Base-by-base conservation (phyloP, 1,140 invertebrate genomes). In the Tribolium castaneum region DNA sequence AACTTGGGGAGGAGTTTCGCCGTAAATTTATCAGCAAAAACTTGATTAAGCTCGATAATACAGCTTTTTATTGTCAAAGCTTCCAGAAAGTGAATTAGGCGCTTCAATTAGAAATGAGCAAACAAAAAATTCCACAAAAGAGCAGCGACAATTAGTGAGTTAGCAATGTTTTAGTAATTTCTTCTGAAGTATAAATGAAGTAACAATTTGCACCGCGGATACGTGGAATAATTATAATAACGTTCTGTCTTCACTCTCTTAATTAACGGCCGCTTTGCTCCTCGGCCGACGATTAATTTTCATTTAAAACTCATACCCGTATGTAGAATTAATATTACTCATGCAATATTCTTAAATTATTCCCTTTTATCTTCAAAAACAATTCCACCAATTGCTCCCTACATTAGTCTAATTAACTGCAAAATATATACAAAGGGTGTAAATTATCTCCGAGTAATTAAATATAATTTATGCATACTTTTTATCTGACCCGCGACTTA, bases 261-360 rank as follows among this genome's bases (percentile, higher is more conserved):
- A 79, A 79, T 79, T 79, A 79, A 76, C 59, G 73, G 74, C 12
- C 71, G 74, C 62, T 72, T 75, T 56, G 62, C 70, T 79, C 78
- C 78, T 76, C 73, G 22, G 54, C 34, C 22, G 50, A 66, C 74
- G 73, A 79, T 79, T 79, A 79, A 79, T 79, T 79, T 70, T 79
- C 59, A 79, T 79, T 79, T 79, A 66, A 79, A 79, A 73, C 73
- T 66, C 78, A 71, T 75, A 75, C 73, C 49, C 49, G 52, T 51
- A 73, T 73, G 73, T 71, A 45, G 78, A 72, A 76, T 70, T 79
- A 70, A 76, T 70, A 49, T 75, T 70, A 62, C 73, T 75, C 73
- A 76, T 71, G 73, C 73, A 71, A 75, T 75, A 72, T 79, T 79
- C 78, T 76, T 79, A 76, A 76, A 79, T 75, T 75, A 77, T 77